Base-by-base conservation (phyloP, 2,888 invertebrate species). In the Diaperis boleti region DNA sequence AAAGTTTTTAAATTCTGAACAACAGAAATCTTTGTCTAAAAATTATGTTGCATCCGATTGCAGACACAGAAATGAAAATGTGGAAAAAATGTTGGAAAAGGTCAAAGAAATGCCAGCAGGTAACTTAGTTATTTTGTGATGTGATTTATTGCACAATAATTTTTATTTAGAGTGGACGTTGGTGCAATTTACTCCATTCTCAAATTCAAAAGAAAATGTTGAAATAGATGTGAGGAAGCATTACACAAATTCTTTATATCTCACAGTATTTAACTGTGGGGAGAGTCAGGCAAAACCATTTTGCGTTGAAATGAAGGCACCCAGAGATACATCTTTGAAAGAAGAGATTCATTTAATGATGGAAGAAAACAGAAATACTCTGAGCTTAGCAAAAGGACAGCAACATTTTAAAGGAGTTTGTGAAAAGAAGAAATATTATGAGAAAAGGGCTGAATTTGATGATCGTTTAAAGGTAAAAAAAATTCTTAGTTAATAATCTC, bases 141-240 rank as follows among this genome's bases (percentile, higher is more conserved):
- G 20, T n/a, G n/a, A n/a, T 2, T 26, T 26, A 5, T 8, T 26
- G 26, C n/a, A n/a, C n/a, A n/a, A 26, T 5, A 1, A 3, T 26
- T 26, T 26, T 68, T 62, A 82, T 78, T 63, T 79, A 87, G 88
- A 88, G 80, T 88, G 88, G 88, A 87, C 87, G 0, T 69, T 88
- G 49, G 74, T 88, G 49, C 88, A 88, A 72, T 63, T 88, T 60
- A 86, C 87, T 4, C 83, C 85, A 0, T 65, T 72, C 5, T 74
- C 69, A 66, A 76, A 72, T 67, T 45, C 69, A 13, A 29, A 70
- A 57, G 76, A 78, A 59, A 65, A 68, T 54, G 59, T 72, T 10
- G 72, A 76, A 57, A 49, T 73, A 14, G 65, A 73, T 63, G 14
- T 62, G 5, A 66, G 75, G n/a, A 68, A 68, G 15, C 65, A 67